Evolutionary conservation across 2,113 vertebrate genomes (phyloP).

Genomic region (Cepphus grylle): DNA sequence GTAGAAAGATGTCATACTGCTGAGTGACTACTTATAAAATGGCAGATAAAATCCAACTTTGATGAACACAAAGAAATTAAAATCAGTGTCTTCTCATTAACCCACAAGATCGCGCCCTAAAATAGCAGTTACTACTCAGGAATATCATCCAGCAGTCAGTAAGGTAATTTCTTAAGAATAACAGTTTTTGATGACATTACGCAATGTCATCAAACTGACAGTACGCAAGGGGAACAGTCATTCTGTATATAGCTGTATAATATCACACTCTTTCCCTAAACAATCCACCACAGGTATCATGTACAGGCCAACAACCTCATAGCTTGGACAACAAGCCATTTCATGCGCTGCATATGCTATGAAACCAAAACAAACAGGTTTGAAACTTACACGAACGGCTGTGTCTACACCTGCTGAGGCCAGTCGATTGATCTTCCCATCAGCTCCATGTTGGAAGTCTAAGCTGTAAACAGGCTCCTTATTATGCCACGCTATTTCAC

Average conservation of each 20-base stretch:
- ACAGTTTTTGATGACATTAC: background rate
- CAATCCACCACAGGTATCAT: rapidly evolving
- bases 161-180: background rate
- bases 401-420: slow-evolving; percentile 96
- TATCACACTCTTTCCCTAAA: background rate
- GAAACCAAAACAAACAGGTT: too few species aligned
- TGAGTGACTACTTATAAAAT: background rate
- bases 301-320: rapidly evolving
- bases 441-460: slow-evolving; percentile 88
- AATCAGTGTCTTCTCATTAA: background rate
- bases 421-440: slow-evolving; percentile 81
- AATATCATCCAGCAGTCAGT: background rate
- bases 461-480: slow-evolving; percentile 97
- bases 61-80: background rate
- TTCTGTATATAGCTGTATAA: too few species aligned
- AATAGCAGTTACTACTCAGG: background rate
- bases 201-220: too few species aligned
- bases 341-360: too few species aligned
- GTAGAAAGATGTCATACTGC: background rate
- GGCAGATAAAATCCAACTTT: background rate
- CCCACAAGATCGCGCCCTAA: background rate
- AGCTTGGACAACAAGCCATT: too few species aligned
- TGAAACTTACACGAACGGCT: slow-evolving; percentile 81
- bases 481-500: slow-evolving; percentile 98
- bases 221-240: background rate